phyloP scores from a whole-genome alignment of 2,888 invertebrate species.

The Drosophila rubida region DNA sequence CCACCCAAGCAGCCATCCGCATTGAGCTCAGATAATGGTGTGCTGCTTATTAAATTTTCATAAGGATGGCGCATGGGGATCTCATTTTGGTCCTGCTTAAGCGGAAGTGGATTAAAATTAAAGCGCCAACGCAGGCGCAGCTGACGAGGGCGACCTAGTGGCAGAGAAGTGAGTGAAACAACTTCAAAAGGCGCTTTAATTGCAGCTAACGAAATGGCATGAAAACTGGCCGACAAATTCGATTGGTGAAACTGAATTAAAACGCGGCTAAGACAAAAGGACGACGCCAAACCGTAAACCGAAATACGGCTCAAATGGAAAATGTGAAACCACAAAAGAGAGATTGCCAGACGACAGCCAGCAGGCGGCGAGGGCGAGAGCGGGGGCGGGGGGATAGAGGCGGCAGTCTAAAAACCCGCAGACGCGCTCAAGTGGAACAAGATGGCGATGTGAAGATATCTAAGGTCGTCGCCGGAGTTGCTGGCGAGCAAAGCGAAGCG shows the following conservation, averaged over 20 bases:
- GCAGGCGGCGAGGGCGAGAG: too few relatives aligned
- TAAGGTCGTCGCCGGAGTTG: conserved; percentile 38
- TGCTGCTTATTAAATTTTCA: conserved; percentile 75
- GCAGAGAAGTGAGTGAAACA: neutral
- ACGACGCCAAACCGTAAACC: conserved; percentile 25
- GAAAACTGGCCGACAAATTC: conserved; percentile 72
- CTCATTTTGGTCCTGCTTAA: conserved; percentile 53
- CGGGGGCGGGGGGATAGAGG: neutral
- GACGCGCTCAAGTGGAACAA: conserved; percentile 72
- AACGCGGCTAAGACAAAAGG: conserved; percentile 48
- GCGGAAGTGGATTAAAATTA: conserved; percentile 72
- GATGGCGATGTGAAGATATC: conserved; percentile 53
- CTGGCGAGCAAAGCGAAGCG: neutral
- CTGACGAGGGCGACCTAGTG: neutral
- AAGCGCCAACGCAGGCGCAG: conserved; percentile 37
- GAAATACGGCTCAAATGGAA: conserved; percentile 30
- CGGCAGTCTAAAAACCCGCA: conserved; percentile 48
- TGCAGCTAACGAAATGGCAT: conserved; percentile 54
- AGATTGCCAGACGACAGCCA: conserved; percentile 5
- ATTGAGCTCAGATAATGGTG: conserved; percentile 48
- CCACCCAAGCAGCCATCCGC: conserved; percentile 12
- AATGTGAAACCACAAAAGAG: conserved; percentile 60
- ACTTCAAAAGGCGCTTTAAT: conserved; percentile 66
- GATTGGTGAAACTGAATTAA: conserved; percentile 71
- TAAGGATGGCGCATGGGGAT: conserved; percentile 53